Evolutionary conservation across 2,797 vertebrate species (phyloP).

Genomic region (Tinamus major): DNA sequence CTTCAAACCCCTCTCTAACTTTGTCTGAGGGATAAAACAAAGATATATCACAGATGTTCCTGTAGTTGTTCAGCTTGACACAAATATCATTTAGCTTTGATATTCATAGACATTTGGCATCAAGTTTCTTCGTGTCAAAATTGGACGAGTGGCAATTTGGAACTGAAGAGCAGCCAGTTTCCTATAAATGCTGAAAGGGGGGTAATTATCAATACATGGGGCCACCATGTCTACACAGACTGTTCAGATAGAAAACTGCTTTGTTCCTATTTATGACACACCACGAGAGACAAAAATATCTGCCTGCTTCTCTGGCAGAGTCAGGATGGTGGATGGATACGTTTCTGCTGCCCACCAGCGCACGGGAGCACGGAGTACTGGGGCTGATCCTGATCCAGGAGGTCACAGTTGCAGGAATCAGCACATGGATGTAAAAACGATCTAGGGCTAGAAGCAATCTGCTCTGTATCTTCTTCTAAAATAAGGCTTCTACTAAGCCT

Average conservation of each 20-base stretch:
- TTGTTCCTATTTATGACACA: slow-evolving; percentile 55
- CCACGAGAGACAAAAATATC: slow-evolving; percentile 48
- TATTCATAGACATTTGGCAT: slow-evolving; percentile 43
- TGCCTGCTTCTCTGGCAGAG: slow-evolving; percentile 43
- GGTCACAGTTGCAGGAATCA: slow-evolving; percentile 5
- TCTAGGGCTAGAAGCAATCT: neutral
- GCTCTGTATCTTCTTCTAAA: neutral
- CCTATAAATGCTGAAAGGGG: neutral
- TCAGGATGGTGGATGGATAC: neutral
- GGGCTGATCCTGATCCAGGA: neutral
- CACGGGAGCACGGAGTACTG: neutral
- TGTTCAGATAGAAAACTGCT: neutral
- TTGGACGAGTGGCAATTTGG: slow-evolving; percentile 54
- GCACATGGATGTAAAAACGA: neutral
- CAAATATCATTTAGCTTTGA: slow-evolving; percentile 45
- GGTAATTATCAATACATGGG: slow-evolving; percentile 50
- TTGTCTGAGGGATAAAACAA: neutral
- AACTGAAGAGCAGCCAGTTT: slow-evolving; percentile 63
- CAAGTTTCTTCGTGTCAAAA: slow-evolving; percentile 70
- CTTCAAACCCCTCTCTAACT: neutral
- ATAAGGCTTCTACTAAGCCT: neutral
- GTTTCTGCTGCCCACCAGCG: neutral
- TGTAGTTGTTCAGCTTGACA: slow-evolving; percentile 27
- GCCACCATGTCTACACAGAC: slow-evolving; percentile 35
- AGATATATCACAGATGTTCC: slow-evolving; percentile 7